Base-by-base conservation (phyloP, 2,797 vertebrate species). In the Gephyroberyx darwinii region DNA sequence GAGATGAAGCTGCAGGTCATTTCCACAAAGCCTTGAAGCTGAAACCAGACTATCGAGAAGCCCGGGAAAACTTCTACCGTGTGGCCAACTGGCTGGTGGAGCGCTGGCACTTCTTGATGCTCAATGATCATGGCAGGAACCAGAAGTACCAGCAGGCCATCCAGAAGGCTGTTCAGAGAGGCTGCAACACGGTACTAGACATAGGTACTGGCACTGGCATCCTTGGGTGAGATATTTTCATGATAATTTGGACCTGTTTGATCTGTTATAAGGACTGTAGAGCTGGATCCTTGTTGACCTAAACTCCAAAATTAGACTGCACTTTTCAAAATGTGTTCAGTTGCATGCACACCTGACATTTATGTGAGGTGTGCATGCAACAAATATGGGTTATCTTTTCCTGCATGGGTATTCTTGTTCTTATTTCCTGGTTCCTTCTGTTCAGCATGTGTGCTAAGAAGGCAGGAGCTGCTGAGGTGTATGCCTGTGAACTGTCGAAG, bases 81-180 rank as follows among this genome's bases (percentile, higher is more conserved):
- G 96, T 98, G 78, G 96, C 97, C 4, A 99, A 98, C 92, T 99
- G 97, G 97, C 90, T 99, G 79, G 97, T 99, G 77, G 97, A 99
- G 77, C 96, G 98, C 65, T 99, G 98, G 98, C 98, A 99, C 81
- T 99, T 98, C 90, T 88, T 98, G 35, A 99, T 99, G 98, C 96
- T 99, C 59, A 99, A 99, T 0, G 98, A 99, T 82, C 91, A 78
- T 16, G 93, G 87, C 50, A 95, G 98, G 84, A 99, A 99, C 84
- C 83, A 80, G 51, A 92, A 95, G 72, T 99, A 98, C 85, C 94
- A 96, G 22, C 93, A 93, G 80, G 97, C 98, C 50, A 96, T 99
- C 53, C 94, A 96, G 85, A 96, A 92, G 8, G 96, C 96, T 0
- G 94, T 99, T 43, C 55, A 2, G 62, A 91, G 85, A 0, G 98